Conservation (phyloP, 35 echinoderm and acorn worm genomes). For the Apostichopus japonicus region DNA sequence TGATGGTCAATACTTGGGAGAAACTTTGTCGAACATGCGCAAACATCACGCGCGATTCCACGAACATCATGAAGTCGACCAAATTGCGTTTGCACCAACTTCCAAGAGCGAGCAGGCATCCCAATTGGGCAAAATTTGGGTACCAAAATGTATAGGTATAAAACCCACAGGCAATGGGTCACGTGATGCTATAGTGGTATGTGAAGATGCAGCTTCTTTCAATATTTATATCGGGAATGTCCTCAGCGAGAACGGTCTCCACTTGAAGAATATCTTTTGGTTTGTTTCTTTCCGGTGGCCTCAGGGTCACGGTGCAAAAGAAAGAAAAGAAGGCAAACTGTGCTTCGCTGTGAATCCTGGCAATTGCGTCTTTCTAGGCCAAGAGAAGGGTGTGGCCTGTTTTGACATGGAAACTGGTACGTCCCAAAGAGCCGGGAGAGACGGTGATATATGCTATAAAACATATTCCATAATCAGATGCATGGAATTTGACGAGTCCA, state of each 20-base stretch:
- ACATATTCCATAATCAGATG: constrained; percentile 1
- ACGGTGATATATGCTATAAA: constrained; percentile 13
- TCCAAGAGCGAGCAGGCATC: not conserved
- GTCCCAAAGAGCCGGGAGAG: not conserved
- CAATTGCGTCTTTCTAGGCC: constrained; percentile 37
- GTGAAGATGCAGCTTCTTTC: constrained; percentile 29
- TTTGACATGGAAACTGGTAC: constrained; percentile 39
- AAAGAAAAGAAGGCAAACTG: not conserved
- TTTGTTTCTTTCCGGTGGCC: constrained; percentile 27
- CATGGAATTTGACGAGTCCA: constrained; percentile 42
- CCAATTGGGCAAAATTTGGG: constrained; percentile 18
- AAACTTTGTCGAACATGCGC: constrained; percentile 42
- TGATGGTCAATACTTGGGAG: constrained; percentile 30
- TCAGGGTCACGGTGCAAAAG: not conserved
- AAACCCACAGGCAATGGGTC: constrained; percentile 26
- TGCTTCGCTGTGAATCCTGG: constrained; percentile 52
- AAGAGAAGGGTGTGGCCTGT: constrained; percentile 29
- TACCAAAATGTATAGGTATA: constrained; percentile 40
- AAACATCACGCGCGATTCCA: constrained; percentile 26
- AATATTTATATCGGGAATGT: constrained; percentile 52
- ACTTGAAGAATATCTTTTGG: constrained; percentile 42
- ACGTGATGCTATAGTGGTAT: constrained; percentile 27
- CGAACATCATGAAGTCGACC: not conserved
- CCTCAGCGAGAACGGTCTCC: constrained; percentile 33
- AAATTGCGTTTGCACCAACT: constrained; percentile 29